Conservation (phyloP, 2,113 vertebrate genomes). For the Forbesichthys papilliferus region DNA sequence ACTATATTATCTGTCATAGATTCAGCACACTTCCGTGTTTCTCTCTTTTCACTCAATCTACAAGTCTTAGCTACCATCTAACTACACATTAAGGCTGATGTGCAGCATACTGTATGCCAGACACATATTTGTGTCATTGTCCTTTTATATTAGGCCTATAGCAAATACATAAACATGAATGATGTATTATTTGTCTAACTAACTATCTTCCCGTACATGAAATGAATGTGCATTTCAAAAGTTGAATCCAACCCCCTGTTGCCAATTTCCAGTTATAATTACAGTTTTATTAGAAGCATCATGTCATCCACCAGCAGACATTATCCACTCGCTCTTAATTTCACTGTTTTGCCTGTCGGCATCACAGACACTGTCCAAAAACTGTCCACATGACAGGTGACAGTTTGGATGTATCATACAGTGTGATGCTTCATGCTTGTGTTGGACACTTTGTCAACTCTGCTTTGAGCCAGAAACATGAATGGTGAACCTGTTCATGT, state of each 20-base stretch:
- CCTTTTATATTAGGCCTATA: too few species aligned
- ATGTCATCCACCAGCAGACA: conserved; percentile 7
- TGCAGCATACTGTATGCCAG: too few species aligned
- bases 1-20: too few species aligned
- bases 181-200: not conserved
- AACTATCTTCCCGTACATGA: not conserved
- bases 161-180: too few species aligned
- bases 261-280: not conserved
- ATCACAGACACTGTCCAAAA: conserved; percentile 42
- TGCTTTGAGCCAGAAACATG: conserved; percentile 8
- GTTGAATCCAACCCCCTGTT: not conserved
- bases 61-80: too few species aligned
- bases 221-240: not conserved
- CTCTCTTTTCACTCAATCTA: too few species aligned
- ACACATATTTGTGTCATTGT: too few species aligned
- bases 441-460: conserved; percentile 50
- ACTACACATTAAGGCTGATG: too few species aligned
- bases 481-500: conserved; percentile 9
- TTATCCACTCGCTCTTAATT: conserved; percentile 27
- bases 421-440: conserved; percentile 23
- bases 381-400: conserved; percentile 67
- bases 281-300: not conserved
- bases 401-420: conserved; percentile 61
- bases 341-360: conserved; percentile 55
- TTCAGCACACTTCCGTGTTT: too few species aligned